A percentile compares a stretch with the other conserved stretches of the same genome.
phyloP scores from a whole-genome alignment of 2,113 vertebrate species.

The Salvelinus sp. region DNA sequence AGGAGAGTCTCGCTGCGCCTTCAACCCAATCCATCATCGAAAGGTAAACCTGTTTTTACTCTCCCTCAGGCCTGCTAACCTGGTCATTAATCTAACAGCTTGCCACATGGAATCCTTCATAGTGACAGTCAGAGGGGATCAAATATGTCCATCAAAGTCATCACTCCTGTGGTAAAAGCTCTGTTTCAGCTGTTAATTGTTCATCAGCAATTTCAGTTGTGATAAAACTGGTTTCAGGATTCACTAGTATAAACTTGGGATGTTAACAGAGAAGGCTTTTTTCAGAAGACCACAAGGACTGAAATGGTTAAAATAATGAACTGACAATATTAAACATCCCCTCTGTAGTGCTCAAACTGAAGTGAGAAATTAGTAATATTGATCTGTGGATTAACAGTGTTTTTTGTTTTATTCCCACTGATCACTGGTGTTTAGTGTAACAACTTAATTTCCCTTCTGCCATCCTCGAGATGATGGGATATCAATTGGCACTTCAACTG shows the following conservation, averaged over 20 bases:
- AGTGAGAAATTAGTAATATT: not conserved
- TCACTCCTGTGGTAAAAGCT: not conserved
- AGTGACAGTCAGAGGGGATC: not conserved
- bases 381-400: not conserved
- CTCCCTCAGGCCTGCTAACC: conserved; percentile 32
- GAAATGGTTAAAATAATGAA: too few relatives aligned
- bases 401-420: not conserved
- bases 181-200: not conserved
- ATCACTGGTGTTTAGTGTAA: not conserved
- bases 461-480: not conserved
- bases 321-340: too few relatives aligned
- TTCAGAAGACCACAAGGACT: too few relatives aligned
- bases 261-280: too few relatives aligned
- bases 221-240: too few relatives aligned
- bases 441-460: not conserved
- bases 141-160: not conserved
- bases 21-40: conserved; percentile 48
- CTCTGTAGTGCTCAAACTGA: too few relatives aligned
- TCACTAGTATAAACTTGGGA: too few relatives aligned
- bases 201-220: too few relatives aligned
- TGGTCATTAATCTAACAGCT: conserved; percentile 30
- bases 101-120: not conserved
- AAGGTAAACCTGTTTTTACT: conserved; percentile 58
- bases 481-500: not conserved
- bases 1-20: conserved; percentile 41